phyloP scores from a whole-genome alignment of 1,140 invertebrate species.

The Limonius californicus region DNA sequence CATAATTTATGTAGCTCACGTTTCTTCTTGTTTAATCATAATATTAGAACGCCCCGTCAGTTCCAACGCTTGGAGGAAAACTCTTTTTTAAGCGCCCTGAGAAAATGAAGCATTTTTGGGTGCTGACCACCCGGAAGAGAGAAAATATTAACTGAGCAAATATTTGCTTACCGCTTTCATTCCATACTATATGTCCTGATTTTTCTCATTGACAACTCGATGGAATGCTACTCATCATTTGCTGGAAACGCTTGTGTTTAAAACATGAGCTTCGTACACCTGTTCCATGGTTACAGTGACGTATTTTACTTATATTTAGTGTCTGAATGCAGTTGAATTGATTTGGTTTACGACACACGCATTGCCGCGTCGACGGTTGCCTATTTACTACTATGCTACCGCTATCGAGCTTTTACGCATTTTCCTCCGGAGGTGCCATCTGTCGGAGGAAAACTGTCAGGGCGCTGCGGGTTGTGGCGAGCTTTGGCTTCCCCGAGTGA shows the following conservation, averaged over 20 bases:
- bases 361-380: slow-evolving; percentile 21
- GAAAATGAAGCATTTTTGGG: too few species aligned
- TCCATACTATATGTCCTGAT: background rate
- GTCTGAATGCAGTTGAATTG: slow-evolving; percentile 24
- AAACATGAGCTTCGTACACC: background rate
- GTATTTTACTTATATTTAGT: slow-evolving; percentile 8
- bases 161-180: slow-evolving; percentile 8
- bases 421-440: slow-evolving; percentile 3
- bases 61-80: too few species aligned
- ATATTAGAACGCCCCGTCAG: too few species aligned
- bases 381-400: slow-evolving; percentile 18
- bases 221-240: background rate
- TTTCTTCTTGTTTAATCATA: too few species aligned
- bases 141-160: too few species aligned
- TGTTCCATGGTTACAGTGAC: background rate
- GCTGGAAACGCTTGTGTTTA: background rate
- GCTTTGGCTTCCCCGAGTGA: too few species aligned
- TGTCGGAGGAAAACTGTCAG: background rate
- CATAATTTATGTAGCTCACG: too few species aligned
- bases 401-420: slow-evolving; percentile 20
- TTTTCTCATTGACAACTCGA: background rate
- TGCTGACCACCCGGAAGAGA: too few species aligned
- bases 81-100: too few species aligned
- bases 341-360: slow-evolving; percentile 21
- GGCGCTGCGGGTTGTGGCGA: too few species aligned